Evolutionary conservation across 2,888 invertebrate genomes (phyloP).

Genomic region (Lithophane socia): DNA sequence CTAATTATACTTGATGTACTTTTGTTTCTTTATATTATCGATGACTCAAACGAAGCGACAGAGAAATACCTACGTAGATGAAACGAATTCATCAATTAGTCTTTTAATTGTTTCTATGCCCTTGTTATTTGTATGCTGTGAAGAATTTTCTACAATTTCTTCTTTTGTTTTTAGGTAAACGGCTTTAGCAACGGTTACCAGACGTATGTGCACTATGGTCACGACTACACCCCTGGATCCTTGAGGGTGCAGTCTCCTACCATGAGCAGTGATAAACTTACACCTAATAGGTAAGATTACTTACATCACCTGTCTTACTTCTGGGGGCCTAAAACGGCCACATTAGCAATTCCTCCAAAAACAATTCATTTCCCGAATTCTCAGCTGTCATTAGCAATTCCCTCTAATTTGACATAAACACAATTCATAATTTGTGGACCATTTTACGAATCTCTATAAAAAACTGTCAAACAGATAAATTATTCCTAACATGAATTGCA

Average conservation of each 20-base stretch:
- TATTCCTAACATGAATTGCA: too few relatives aligned
- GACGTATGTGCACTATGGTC: slow-evolving; percentile 96
- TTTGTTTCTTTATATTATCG: too few relatives aligned
- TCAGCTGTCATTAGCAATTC: too few relatives aligned
- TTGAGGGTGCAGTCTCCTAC: slow-evolving; percentile 90
- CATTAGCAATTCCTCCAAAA: too few relatives aligned
- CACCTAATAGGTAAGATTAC: slow-evolving; percentile 84
- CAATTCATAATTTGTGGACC: too few relatives aligned
- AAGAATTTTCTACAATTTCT: background rate
- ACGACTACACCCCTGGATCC: slow-evolving; percentile 97
- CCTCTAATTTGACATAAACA: too few relatives aligned
- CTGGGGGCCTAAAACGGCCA: too few relatives aligned
- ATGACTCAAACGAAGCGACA: too few relatives aligned
- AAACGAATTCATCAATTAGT: background rate
- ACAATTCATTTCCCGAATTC: too few relatives aligned
- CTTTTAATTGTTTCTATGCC: background rate
- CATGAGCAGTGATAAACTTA: slow-evolving; percentile 83
- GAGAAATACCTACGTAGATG: too few relatives aligned
- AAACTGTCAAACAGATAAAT: too few relatives aligned
- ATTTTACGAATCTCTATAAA: too few relatives aligned
- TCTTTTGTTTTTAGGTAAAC: slow-evolving; percentile 90
- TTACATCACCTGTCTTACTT: background rate
- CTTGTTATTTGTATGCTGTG: background rate
- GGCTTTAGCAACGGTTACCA: slow-evolving; percentile 96
- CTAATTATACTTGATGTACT: background rate